A percentile compares a stretch with the other conserved stretches of the same genome.
phyloP scores from a whole-genome alignment of 2,113 vertebrate species.

The Cygnus buccinator region DNA sequence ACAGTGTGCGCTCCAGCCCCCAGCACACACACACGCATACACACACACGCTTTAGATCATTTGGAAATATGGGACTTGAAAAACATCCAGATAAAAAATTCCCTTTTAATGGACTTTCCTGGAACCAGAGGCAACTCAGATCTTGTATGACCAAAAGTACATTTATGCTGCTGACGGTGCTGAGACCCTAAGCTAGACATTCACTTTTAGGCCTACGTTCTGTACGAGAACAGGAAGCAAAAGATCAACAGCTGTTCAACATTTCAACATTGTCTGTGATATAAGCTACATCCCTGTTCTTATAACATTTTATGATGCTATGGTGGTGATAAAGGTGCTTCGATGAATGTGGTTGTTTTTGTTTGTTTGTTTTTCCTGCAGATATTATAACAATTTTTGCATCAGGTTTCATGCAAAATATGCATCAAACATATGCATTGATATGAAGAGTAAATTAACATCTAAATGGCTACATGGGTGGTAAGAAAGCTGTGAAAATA shows the following conservation, averaged over 20 bases:
- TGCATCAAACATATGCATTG: no score
- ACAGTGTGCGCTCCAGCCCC: rapidly evolving
- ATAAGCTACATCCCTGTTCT: neutral
- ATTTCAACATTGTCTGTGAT: neutral
- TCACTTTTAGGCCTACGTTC: neutral
- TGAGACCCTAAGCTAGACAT: neutral
- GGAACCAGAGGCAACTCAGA: neutral
- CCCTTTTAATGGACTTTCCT: neutral
- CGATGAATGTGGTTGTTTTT: neutral
- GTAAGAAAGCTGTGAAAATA: neutral
- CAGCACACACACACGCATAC: neutral
- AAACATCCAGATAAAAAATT: rapidly evolving
- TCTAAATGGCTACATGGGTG: neutral
- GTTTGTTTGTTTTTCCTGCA: neutral
- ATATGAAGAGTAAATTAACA: neutral
- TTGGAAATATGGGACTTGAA: neutral
- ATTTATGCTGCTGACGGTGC: neutral
- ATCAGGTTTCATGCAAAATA: neutral
- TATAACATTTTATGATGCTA: neutral
- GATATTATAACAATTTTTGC: neutral
- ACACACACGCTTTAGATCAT: neutral
- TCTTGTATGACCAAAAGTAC: neutral
- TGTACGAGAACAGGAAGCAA: neutral
- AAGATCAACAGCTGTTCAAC: neutral
- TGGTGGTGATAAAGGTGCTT: neutral